Evolutionary conservation across 2,797 vertebrate species (phyloP).

Genomic region (Myotis planiceps): DNA sequence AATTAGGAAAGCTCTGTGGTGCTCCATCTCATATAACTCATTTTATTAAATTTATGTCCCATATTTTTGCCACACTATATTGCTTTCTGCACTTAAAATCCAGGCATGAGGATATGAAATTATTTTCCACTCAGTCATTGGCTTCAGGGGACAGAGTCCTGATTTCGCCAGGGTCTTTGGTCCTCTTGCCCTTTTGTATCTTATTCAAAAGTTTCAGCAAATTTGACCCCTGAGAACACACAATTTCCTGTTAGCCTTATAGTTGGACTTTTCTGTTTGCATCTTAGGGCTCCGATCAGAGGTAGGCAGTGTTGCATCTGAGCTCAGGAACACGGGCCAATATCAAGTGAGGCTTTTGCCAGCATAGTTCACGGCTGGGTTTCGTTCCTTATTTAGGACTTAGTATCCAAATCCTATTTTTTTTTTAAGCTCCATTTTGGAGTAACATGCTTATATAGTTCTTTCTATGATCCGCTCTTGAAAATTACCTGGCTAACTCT

Average conservation of each 20-base stretch:
- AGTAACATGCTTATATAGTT: background rate
- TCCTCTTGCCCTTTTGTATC: conserved; percentile 69
- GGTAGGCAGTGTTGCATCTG: background rate
- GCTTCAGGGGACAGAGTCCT: conserved; percentile 76
- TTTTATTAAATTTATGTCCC: conserved; percentile 80
- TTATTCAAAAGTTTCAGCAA: conserved; percentile 75
- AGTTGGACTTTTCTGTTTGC: conserved; percentile 44
- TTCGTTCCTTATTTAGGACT: background rate
- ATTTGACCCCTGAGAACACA: conserved; percentile 68
- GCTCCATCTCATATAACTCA: conserved; percentile 76
- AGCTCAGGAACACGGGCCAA: background rate
- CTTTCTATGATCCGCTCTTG: background rate
- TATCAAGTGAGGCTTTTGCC: background rate
- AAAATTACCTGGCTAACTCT: background rate
- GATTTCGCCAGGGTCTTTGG: conserved; percentile 64
- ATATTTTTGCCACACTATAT: conserved; percentile 76
- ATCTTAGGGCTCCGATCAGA: background rate
- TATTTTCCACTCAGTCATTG: conserved; percentile 66
- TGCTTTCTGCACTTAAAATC: conserved; percentile 79
- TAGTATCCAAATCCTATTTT: background rate
- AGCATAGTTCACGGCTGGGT: background rate
- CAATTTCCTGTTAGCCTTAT: conserved; percentile 69
- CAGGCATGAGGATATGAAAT: conserved; percentile 78
- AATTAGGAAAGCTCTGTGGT: conserved; percentile 70
- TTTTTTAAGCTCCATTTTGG: background rate